phyloP scores from a whole-genome alignment of 2,888 invertebrate genomes.

The Temnothorax rugatulus region DNA sequence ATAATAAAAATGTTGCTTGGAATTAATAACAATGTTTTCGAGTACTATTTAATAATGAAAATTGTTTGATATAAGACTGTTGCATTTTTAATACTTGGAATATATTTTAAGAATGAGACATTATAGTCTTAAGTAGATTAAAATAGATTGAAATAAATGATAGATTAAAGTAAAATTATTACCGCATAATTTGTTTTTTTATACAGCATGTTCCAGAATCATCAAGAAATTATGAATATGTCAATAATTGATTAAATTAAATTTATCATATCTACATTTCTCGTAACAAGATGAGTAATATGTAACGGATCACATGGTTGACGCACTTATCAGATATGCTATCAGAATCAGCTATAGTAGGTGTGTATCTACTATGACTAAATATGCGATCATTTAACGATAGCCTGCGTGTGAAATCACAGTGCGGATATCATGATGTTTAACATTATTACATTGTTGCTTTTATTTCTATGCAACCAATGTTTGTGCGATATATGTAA shows the following conservation, averaged over 20 bases:
- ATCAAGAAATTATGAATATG: not conserved
- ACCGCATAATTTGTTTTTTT: not conserved
- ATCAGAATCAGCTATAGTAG: constrained; percentile 64
- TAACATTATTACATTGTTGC: constrained; percentile 57
- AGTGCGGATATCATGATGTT: constrained; percentile 44
- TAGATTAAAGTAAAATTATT: not conserved
- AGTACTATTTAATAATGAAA: not conserved
- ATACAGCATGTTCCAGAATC: not conserved
- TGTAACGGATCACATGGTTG: constrained; percentile 68
- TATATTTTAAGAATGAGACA: not conserved
- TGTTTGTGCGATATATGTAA: constrained; percentile 75
- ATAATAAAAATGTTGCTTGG: not conserved
- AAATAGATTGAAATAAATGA: not conserved
- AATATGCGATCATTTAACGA: constrained; percentile 29
- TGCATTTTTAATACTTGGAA: not conserved
- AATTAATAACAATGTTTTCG: constrained; percentile 7
- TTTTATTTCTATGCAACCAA: constrained; percentile 60
- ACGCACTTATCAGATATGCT: constrained; percentile 79
- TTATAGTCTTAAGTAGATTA: not conserved
- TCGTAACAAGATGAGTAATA: constrained; percentile 47
- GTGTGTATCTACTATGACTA: constrained; percentile 43
- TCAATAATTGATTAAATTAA: constrained; percentile 3
- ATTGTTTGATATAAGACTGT: not conserved
- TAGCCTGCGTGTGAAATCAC: constrained; percentile 15
- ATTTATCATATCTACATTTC: constrained; percentile 10